phyloP scores from a whole-genome alignment of 2,113 vertebrate genomes.

The Heptranchias perlo region DNA sequence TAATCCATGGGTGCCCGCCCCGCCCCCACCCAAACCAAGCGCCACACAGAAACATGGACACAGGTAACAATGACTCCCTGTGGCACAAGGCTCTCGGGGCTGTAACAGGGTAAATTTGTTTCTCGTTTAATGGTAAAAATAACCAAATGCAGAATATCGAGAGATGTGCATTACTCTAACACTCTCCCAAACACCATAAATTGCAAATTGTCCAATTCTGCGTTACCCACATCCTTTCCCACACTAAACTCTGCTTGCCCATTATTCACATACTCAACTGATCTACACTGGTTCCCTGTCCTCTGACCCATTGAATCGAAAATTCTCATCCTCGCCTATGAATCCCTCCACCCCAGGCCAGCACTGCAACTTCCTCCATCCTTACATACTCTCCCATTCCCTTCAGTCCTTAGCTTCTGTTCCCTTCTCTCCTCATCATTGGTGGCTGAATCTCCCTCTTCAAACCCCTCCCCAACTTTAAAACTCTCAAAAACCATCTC shows the following conservation, averaged over 20 bases:
- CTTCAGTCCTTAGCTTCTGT: neutral
- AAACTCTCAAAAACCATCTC: neutral
- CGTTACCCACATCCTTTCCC: neutral
- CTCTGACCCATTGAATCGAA: neutral
- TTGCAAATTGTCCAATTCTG: neutral
- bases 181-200: too few relatives aligned
- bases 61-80: too few relatives aligned
- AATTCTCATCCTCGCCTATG: neutral
- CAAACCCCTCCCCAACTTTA: neutral
- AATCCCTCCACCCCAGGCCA: neutral
- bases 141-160: too few relatives aligned
- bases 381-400: neutral
- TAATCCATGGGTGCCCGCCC: too few relatives aligned
- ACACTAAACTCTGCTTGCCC: neutral
- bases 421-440: neutral
- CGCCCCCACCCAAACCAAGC: too few relatives aligned
- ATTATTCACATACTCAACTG: neutral
- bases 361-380: neutral
- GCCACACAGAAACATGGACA: too few relatives aligned
- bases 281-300: neutral
- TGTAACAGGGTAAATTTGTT: too few relatives aligned
- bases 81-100: too few relatives aligned
- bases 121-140: too few relatives aligned
- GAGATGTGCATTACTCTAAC: too few relatives aligned
- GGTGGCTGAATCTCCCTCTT: neutral